These are phyloP conservation scores for Agonopterix arenella DNA, from an alignment of 2,888 invertebrate species.

Conservation along the genomic window DNA sequence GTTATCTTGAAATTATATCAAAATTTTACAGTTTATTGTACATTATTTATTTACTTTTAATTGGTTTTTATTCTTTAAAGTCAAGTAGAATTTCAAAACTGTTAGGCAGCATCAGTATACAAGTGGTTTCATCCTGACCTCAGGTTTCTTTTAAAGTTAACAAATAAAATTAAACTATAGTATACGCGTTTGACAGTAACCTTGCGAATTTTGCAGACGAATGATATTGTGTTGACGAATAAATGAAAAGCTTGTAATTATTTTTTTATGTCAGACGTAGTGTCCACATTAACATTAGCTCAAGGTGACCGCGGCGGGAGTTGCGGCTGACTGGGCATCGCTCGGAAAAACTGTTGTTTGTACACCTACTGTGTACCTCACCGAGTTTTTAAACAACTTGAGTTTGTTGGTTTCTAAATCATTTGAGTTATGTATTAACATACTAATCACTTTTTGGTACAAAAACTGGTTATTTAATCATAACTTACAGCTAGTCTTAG, in stretches of 20 bases:
- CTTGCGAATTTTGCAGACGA: constrained; percentile 38
- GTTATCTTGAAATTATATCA: no score
- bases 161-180: no score
- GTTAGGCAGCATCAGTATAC: no score
- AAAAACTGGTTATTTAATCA: no score
- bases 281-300: constrained; percentile 69
- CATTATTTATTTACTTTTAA: no score
- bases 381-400: constrained; percentile 27
- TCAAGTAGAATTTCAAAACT: no score
- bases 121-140: no score
- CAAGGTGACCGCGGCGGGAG: constrained; percentile 68
- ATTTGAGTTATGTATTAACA: neutral
- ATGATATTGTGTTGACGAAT: constrained; percentile 32
- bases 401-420: constrained; percentile 19
- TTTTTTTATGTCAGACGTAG: constrained; percentile 49
- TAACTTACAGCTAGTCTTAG: no score
- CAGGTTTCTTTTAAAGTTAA: no score
- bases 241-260: constrained; percentile 28
- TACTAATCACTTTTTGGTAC: no score
- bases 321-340: constrained; percentile 70
- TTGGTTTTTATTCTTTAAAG: no score
- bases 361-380: constrained; percentile 37
- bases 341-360: constrained; percentile 44
- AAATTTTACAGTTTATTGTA: no score
- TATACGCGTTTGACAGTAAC: constrained; percentile 10